Percentiles rank a stretch among this genome's conserved stretches.
phyloP scores from a whole-genome alignment of 2,888 invertebrate genomes.

The Biston stratarius region DNA sequence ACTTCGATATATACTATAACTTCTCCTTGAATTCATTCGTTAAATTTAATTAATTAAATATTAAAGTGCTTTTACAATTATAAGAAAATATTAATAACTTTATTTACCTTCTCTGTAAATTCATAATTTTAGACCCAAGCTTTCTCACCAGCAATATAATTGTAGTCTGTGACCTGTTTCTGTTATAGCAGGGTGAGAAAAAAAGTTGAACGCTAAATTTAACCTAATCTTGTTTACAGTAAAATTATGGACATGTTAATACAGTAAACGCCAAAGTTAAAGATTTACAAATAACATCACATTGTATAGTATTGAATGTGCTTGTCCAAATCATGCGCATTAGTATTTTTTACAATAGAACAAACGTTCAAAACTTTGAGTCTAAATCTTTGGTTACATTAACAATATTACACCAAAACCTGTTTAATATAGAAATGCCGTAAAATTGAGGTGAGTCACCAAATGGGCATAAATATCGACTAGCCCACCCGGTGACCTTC shows the following conservation, averaged over 20 bases:
- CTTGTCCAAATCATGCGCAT: conserved; percentile 52
- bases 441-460: conserved; percentile 39
- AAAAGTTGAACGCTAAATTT: neutral
- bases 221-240: neutral
- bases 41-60: neutral
- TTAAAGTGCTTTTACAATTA: no score
- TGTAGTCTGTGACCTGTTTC: neutral
- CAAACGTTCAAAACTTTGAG: conserved; percentile 32
- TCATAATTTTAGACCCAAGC: neutral
- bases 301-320: conserved; percentile 35
- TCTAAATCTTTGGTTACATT: conserved; percentile 24
- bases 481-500: conserved; percentile 41
- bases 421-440: conserved; percentile 31
- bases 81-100: no score
- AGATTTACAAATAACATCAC: conserved; percentile 6
- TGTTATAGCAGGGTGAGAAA: neutral
- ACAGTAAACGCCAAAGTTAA: conserved; percentile 11
- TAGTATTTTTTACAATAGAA: conserved; percentile 30
- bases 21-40: neutral
- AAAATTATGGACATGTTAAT: neutral
- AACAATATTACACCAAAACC: conserved; percentile 33
- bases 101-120: neutral
- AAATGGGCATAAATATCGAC: conserved; percentile 38
- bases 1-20: neutral
- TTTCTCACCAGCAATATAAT: neutral